A percentile compares a stretch with the other conserved stretches of the same genome.
phyloP scores from a whole-genome alignment of 2,888 invertebrate species.

The Dione juno region DNA sequence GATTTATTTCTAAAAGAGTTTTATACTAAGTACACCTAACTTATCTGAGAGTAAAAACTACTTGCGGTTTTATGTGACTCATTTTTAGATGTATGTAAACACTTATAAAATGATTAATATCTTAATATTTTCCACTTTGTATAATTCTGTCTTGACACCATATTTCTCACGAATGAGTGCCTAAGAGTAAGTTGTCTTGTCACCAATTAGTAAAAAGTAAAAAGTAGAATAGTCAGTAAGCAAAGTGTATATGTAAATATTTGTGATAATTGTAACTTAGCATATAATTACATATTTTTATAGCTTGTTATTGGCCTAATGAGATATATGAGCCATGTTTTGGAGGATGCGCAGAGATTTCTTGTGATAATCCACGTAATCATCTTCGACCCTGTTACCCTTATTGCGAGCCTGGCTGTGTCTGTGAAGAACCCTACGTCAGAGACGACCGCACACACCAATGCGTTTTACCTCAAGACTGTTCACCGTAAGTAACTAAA shows the following conservation, averaged over 20 bases:
- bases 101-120: too few relatives aligned
- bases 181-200: not conserved
- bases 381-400: slow-evolving; percentile 78
- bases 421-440: slow-evolving; percentile 77
- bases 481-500: slow-evolving; percentile 67
- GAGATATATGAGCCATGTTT: slow-evolving; percentile 77
- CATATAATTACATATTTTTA: slow-evolving; percentile 29
- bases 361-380: slow-evolving; percentile 77
- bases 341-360: slow-evolving; percentile 76
- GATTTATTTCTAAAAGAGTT: slow-evolving; percentile 62
- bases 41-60: not conserved
- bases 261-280: not conserved
- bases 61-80: not conserved
- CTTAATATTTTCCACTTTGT: not conserved
- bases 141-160: not conserved
- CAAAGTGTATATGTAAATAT: too few relatives aligned
- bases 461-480: slow-evolving; percentile 75
- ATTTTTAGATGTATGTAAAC: not conserved
- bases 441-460: slow-evolving; percentile 77
- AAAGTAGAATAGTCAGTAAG: too few relatives aligned
- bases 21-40: slow-evolving; percentile 40
- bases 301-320: slow-evolving; percentile 77
- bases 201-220: too few relatives aligned
- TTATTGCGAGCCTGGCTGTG: slow-evolving; percentile 78
- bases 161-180: not conserved